Base-by-base conservation (phyloP, 2,888 invertebrate species). In the Thysanoteuthis rhombus region DNA sequence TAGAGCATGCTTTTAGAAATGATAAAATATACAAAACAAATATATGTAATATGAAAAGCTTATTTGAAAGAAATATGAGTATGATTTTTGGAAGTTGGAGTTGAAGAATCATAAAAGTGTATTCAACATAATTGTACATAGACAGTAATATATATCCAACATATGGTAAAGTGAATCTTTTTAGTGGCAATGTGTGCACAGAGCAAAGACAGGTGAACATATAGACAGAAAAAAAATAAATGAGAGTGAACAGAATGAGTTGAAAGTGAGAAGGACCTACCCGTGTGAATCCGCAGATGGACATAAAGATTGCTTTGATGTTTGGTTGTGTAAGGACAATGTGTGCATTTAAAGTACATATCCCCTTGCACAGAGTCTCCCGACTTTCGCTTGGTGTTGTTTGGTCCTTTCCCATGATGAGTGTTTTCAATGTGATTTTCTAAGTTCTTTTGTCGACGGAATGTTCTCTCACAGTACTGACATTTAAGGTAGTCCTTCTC, bases 231-330 rank as follows among this genome's bases (percentile, higher is more conserved):
- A 36, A 89, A 1, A 40, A 93, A 93, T n/a, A 39, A 28, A 39
- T 4, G 28, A 47, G 22, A 52, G 25, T 39, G 38, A 39, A 39
- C 89, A 47, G 39, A 45, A 12, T 90, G 39, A 45, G 39, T 90
- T 8, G 10, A 93, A 32, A 47, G 36, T 90, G 42, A n/a, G 38
- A 40, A 92, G 16, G 32, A 94, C 96, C 95, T 93, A 97, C 97
- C 97, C 93, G 97, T 97, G 94, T 97, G 97, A 38, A 97, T 97
- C 89, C 97, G 94, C 25, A 97, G 95, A 95, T 97, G 97, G 10
- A 97, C 97, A 94, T 97, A 97, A 94, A 97, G 95, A 94, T 97
- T 97, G 95, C 97, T 97, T 94, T 97, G 97, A 94, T 97, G 97
- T 94, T 97, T 97, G 39, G 97, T 97, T 89, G 97, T 97, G 95